phyloP scores from a whole-genome alignment of 2,888 invertebrate species.

The Eupelmus urozonus region DNA sequence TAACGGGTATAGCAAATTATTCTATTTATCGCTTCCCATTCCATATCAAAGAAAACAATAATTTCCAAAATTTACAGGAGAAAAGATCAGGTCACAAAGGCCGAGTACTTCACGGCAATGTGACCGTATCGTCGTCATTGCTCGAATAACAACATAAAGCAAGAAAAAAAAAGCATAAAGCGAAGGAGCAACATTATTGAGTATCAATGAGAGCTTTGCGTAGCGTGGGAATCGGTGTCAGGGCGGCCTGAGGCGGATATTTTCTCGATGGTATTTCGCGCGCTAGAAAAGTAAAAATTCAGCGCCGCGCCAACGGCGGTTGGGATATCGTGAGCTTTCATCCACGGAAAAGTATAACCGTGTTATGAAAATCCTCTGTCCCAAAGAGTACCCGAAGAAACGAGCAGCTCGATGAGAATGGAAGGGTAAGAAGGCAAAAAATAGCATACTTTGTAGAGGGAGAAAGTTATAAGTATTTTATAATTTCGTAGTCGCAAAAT shows the following conservation, averaged over 20 bases:
- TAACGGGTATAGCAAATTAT: too few relatives aligned
- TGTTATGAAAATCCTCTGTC: conserved; percentile 61
- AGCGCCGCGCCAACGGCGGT: too few relatives aligned
- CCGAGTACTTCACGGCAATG: too few relatives aligned
- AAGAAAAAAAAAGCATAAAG: not conserved
- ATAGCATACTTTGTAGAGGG: too few relatives aligned
- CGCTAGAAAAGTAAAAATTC: conserved; percentile 13
- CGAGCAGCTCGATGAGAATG: conserved; percentile 3
- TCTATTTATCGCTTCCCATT: too few relatives aligned
- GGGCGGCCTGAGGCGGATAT: conserved; percentile 11
- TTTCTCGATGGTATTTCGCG: conserved; percentile 19
- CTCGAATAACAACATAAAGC: too few relatives aligned
- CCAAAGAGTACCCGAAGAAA: conserved; percentile 23
- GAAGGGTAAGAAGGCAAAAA: not conserved
- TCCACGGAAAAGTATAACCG: conserved; percentile 52
- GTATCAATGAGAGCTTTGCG: conserved; percentile 24
- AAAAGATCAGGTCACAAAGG: too few relatives aligned
- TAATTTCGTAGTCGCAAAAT: too few relatives aligned
- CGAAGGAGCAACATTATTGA: conserved; percentile 13
- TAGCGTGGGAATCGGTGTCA: not conserved
- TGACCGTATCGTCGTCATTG: too few relatives aligned
- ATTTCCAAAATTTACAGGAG: too few relatives aligned
- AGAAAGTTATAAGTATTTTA: too few relatives aligned
- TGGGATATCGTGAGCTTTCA: not conserved
- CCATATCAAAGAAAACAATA: too few relatives aligned